These are phyloP conservation scores for Anolis carolinensis DNA, from an alignment of 2,113 vertebrate genomes.

Conservation along the genomic window DNA sequence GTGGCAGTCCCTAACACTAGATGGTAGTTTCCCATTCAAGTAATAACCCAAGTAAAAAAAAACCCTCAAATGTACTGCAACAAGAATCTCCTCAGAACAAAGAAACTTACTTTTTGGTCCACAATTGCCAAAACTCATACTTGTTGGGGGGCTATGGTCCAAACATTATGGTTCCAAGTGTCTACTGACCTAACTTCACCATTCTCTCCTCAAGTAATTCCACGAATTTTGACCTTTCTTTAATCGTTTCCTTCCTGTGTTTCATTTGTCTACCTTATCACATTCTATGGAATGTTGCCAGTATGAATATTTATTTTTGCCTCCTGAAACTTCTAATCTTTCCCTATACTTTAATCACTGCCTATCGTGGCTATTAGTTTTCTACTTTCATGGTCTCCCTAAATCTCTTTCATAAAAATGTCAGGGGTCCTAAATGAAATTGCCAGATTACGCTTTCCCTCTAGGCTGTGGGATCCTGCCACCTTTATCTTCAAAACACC, in stretches of 20 bases:
- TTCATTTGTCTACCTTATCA: background rate
- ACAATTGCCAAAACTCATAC: too few species aligned
- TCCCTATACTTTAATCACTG: background rate
- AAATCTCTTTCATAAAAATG: conserved; percentile 3
- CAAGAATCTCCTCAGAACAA: too few species aligned
- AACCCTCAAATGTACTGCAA: too few species aligned
- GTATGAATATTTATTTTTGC: background rate
- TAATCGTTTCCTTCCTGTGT: background rate
- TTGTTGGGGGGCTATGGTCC: too few species aligned
- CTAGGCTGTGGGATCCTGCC: background rate
- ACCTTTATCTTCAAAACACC: conserved; percentile 16
- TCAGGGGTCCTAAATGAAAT: background rate
- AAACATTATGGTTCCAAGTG: background rate
- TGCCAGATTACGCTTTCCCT: background rate
- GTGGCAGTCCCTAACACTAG: too few species aligned
- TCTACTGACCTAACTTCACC: background rate
- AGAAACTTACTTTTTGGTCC: too few species aligned
- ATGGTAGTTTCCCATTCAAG: too few species aligned
- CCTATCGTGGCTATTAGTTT: conserved; percentile 15
- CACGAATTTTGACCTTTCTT: background rate
- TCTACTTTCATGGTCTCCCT: conserved; percentile 1
- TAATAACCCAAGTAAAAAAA: too few species aligned
- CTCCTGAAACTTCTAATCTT: background rate
- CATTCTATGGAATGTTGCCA: background rate
- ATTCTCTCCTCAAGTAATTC: background rate